phyloP scores from a whole-genome alignment of 2,113 vertebrate species.

The Melanerpes formicivorus region DNA sequence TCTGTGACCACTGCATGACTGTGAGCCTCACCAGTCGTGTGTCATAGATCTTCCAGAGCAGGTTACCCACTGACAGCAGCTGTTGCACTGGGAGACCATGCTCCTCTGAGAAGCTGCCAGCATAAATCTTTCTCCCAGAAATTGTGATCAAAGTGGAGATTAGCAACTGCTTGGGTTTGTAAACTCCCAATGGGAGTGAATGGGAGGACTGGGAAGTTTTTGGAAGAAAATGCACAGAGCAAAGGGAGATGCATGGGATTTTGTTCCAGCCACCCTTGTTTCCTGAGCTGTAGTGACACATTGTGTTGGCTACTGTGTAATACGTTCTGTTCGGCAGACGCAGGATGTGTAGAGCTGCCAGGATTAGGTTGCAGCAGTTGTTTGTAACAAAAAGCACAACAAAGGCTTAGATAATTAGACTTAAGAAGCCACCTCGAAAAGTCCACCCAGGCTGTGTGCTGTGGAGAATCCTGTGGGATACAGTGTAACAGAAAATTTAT shows the following conservation, averaged over 20 bases:
- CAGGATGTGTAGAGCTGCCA: neutral
- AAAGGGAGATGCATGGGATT: neutral
- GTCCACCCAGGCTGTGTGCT: neutral
- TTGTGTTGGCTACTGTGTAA: neutral
- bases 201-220: neutral
- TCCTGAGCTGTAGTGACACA: neutral
- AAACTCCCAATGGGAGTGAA: neutral
- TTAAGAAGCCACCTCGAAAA: neutral
- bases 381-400: neutral
- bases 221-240: neutral
- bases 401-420: neutral
- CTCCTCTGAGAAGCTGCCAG: neutral
- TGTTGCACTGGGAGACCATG: neutral
- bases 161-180: neutral
- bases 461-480: too few species aligned
- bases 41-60: rapidly evolving
- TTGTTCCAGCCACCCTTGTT: neutral
- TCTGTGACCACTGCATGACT: neutral
- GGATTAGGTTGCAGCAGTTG: neutral
- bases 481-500: too few species aligned
- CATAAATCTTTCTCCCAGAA: neutral
- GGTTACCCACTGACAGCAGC: neutral
- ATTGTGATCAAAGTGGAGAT: neutral
- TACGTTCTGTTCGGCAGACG: neutral
- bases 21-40: rapidly evolving